Percentiles rank a stretch among this genome's conserved stretches.
Conservation (phyloP, 2,888 invertebrate species). For the Caenorhabditis doughertyi region DNA sequence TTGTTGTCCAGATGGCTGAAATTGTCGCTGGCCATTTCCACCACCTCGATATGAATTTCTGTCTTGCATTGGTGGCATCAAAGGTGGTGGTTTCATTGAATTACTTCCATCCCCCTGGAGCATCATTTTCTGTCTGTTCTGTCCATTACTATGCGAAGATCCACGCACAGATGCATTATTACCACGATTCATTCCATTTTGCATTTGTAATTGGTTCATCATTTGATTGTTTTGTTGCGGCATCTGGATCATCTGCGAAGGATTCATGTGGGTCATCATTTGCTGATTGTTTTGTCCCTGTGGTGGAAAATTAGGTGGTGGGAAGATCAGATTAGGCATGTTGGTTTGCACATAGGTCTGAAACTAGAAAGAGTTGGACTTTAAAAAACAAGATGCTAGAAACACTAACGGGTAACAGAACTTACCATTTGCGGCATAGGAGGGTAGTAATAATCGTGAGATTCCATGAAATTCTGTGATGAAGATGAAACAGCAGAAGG, state of each 20-base stretch:
- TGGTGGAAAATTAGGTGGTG: constrained; percentile 37
- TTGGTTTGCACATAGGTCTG: constrained; percentile 27
- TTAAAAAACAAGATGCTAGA: neutral
- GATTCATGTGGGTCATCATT: neutral
- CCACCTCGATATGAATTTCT: neutral
- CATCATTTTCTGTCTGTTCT: constrained; percentile 26
- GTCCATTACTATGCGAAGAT: constrained; percentile 20
- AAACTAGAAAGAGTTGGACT: neutral
- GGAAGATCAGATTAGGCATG: constrained; percentile 42
- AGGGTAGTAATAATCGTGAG: constrained; percentile 7
- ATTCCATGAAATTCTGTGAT: constrained; percentile 12
- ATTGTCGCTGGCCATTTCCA: constrained; percentile 15
- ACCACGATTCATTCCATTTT: neutral
- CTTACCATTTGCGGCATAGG: constrained; percentile 34
- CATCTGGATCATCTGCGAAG: constrained; percentile 7
- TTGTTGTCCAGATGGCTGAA: constrained; percentile 12
- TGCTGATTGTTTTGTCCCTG: constrained; percentile 11
- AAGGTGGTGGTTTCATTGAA: neutral
- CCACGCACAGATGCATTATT: neutral
- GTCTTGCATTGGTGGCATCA: neutral
- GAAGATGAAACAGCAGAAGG: constrained; percentile 2
- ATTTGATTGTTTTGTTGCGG: constrained; percentile 3
- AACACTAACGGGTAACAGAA: neutral
- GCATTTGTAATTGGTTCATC: constrained; percentile 3
- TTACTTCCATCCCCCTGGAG: neutral